Evolutionary conservation across 2,797 vertebrate species (phyloP), one percentile per base, ranked within the genome.

Genomic region (Periophthalmus magnuspinnatus): DNA sequence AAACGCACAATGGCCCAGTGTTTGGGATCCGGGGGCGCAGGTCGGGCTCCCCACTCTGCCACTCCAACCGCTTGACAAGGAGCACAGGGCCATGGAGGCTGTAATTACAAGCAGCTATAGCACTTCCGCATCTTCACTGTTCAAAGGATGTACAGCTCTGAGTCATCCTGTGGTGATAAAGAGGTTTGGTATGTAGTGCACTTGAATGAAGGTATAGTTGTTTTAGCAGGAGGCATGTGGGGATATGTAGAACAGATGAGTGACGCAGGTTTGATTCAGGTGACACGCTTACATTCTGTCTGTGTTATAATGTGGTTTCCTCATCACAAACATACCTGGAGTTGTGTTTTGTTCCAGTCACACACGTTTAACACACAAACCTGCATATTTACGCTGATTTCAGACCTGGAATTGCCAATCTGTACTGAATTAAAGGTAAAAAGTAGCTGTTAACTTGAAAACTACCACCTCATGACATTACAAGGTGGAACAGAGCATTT

Each of bases 1-100:
- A 75, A 78, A 22, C 16, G 67, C 83, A 92, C 91, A 92, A 92
- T 89, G 82, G 86, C 67, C 74, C 66, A 91, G 90, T 92, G 89
- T 92, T 90, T 77, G 33, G 79, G 69, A 63, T 78, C 77, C 78
- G 33, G 81, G 84, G 86, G 79, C 69, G 65, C 85, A 84, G 81
- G 85, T 81, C 65, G 83, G 84, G 87, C 84, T 85, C 79, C 81
- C 82, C 34, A n/a, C 82, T 36, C 58, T 68, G 79, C 86, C 83
- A 70, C 87, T 83, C 78, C 76, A 84, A 79, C 84, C 88, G 77
- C 85, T 85, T 59, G 86, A 79, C 83, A 70, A 86, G 78, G 76
- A 70, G 50, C 54, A 83, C 32, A 45, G n/a, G 19, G 36, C 36
- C 71, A 86, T 78, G 76, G 81, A 72, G 88, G 83, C 86, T 84